Base-by-base conservation (phyloP, 2,113 vertebrate species). In the Galeopterus variegatus region DNA sequence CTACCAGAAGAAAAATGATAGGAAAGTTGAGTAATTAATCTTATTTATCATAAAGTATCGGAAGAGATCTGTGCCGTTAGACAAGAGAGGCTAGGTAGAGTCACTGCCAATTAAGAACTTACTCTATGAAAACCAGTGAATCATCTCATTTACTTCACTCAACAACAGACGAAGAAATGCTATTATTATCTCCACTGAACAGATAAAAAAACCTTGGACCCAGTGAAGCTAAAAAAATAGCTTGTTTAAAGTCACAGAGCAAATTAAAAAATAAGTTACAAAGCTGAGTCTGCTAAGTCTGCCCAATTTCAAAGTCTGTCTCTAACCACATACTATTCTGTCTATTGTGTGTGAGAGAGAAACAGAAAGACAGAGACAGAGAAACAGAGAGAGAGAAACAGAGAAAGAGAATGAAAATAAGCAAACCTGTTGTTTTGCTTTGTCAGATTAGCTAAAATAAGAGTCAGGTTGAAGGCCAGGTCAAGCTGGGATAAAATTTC, bases 251-350 rank as follows among this genome's bases (percentile, higher is more conserved):
- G 69, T 90, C 31, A 89, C 18, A 86, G 65, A 65, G 18, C 50
- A 94, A 79, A 86, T 90, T 8, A 69, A 92, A 96, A 97, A 48
- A 14, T 45, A n/a, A 60, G 17, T 77, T 56, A 24, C n/a, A 88
- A 6, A 70, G 5, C 15, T 88, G 6, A 94, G 11, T 73, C 87
- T 96, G 28, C 18, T 73, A 76, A 85, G n/a, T 77, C 11, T 54
- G 24, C 26, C 19, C 8, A 54, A 64, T 72, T 36, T 88, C 48
- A 88, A 73, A 31, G n/a, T 54, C 17, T 84, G 19, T 75, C 28
- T 94, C 82, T 72, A 67, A 60, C 36, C 3, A 76, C 82, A 8
- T 33, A 31, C 1, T 36, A 28, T 26, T 62, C 70, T 90, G 12
- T 56, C 15, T 2, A 48, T 45, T 67, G 4, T 62, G 18, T 36